Evolutionary conservation across 2,797 vertebrate species (phyloP), one percentile per base, ranked within the genome.

Genomic region (Pristis pectinata): DNA sequence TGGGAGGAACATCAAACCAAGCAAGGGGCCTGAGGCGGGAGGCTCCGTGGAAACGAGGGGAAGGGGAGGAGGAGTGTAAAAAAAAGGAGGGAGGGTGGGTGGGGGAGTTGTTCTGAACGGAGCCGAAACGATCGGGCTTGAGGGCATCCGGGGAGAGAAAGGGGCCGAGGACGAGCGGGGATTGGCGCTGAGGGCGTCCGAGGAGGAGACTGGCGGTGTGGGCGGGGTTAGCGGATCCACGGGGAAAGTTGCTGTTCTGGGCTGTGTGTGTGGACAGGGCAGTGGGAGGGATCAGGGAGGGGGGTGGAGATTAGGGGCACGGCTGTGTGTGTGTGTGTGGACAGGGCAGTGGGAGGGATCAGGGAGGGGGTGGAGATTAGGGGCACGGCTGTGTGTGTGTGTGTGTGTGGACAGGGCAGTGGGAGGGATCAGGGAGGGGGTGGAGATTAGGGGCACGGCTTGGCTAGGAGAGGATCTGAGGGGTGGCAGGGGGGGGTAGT

Each of bases 1-100:
- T 37, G 34, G 13, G 76, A 7, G 30, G 67, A 19, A 70, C 15
- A 19, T 70, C 67, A 70, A 70, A 67, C 19, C 67, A 70, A 53
- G 19, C 67, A 2, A 15, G 49, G 49, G 19, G 67, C 67, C 67
- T 19, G 67, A 15, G 95, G 82, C 76, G 94, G 95, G 95, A 96
- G 95, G 72, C 95, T 94, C 95, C 95, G 85, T 93, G 95, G 74
- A 87, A 95, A 95, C 94, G 94, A 95, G 93, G 53, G 72, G 61
- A 95, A 95, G 94, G 94, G 95, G 95, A 95, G 94, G 95, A 95
- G 96, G 96, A 96, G 95, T 96, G 96, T 93, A 95, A 95, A 95
- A 19, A 3, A 30, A 34, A 4, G 80, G 9, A 89, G 85, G 30
- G 41, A 44, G 15, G n/a, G 15, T 1, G 72, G 24, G 72, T 10